phyloP scores from a whole-genome alignment of 2,113 vertebrate species.

The Grammomys surdaster region DNA sequence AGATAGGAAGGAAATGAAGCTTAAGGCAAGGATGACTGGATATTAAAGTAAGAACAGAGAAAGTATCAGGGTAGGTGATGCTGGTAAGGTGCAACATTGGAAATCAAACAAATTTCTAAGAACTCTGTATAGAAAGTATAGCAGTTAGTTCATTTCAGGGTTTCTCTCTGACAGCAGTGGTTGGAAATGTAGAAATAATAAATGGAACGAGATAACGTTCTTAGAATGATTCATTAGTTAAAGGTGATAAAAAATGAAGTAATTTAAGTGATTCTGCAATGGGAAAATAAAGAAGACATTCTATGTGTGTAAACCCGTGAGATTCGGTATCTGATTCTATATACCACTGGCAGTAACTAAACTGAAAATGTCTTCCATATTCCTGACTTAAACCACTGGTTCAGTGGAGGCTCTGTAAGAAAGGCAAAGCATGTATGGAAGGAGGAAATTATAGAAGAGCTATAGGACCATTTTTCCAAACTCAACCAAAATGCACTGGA shows the following conservation, averaged over 20 bases:
- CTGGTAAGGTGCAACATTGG: neutral
- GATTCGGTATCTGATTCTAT: neutral
- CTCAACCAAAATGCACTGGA: neutral
- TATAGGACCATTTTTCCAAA: neutral
- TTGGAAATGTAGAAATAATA: neutral
- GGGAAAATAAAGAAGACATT: neutral
- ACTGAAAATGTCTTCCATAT: neutral
- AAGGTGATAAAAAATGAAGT: neutral
- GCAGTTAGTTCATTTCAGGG: neutral
- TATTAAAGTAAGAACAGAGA: neutral
- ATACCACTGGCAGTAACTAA: neutral
- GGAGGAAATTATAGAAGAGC: neutral
- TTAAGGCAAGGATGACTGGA: neutral
- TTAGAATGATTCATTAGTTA: neutral
- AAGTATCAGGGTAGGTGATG: rapidly evolving
- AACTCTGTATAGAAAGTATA: neutral
- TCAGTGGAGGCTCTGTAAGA: neutral
- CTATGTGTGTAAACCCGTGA: neutral
- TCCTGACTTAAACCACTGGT: neutral
- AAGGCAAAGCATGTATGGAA: neutral
- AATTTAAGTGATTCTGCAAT: neutral
- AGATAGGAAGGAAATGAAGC: neutral
- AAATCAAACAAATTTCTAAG: neutral
- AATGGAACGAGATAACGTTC: neutral
- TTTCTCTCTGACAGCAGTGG: neutral